Base-by-base conservation (phyloP, 2,888 invertebrate species). In the Caenorhabditis doughertyi region DNA sequence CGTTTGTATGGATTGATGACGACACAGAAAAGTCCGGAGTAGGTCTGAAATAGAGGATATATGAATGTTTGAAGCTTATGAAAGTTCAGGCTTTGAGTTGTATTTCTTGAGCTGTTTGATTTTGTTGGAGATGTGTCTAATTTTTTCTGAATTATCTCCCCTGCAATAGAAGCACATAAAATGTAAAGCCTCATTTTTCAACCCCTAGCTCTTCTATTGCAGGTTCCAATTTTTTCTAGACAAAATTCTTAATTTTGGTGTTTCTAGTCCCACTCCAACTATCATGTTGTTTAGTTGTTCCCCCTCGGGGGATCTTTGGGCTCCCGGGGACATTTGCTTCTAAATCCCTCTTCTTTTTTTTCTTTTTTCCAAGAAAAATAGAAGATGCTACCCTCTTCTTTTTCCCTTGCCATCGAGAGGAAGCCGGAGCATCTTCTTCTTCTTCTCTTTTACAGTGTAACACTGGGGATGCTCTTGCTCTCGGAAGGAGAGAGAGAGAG, bases 1-100 rank as follows among this genome's bases (percentile, higher is more conserved):
- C 90, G 88, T 84, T 90, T 90, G 89, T 90, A 90, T 79, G 90
- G 90, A 84, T 90, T 90, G 88, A 90, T 91, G 39, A 90, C 90
- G 76, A 90, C 90, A 77, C 90, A 90, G 89, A 90, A 90, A 18
- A 90, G 88, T 58, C 90, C 90, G 56, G 90, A 90, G 84, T 90
- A 90, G 84, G 90, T 90, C 90, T 90, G 84, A 62, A 89, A 85
- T 58, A n/a, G 8, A 29, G 2, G 32, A 32, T 49, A 49, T 32
- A n/a, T 18, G 1, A n/a, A 29, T 29, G 27, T 16, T 53, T 1
- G 42, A 35, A 8, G 39, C 21, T 3, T 25, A 21, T 3, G 18
- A 9, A 18, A n/a, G 8, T 7, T 29, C 49, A 8, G 44, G n/a
- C n/a, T 13, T n/a, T n/a, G n/a, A n/a, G n/a, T n/a, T n/a, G n/a